A percentile compares a stretch with the other conserved stretches of the same genome.
Conservation (phyloP, 1,140 invertebrate genomes). For the Conus betulinus region DNA sequence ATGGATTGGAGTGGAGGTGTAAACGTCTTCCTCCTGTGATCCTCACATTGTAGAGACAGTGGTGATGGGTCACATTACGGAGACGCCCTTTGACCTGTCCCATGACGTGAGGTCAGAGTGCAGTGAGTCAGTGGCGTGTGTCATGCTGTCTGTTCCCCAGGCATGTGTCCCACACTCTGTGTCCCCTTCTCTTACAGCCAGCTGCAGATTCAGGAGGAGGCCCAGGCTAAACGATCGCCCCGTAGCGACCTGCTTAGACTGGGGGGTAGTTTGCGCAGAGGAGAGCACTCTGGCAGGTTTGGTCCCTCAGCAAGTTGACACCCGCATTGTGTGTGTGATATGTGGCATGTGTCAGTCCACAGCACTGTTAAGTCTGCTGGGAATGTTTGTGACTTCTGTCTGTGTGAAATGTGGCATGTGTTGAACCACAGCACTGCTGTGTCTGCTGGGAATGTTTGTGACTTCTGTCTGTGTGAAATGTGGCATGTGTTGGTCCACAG, state of each 20-base stretch:
- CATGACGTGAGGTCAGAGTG: too few species aligned
- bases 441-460: not conserved
- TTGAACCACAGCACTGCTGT: not conserved
- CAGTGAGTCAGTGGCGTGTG: too few species aligned
- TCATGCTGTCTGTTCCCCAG: too few species aligned
- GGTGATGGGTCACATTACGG: too few species aligned
- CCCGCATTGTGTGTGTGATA: not conserved
- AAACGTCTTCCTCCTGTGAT: too few species aligned
- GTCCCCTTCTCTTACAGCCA: not conserved
- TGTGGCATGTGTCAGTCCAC: not conserved
- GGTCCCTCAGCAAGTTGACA: not conserved
- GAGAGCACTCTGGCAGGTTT: not conserved
- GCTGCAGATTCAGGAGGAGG: slow-evolving; percentile 10
- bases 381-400: too few species aligned
- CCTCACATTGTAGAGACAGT: too few species aligned
- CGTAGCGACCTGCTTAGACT: not conserved
- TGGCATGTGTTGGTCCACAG: not conserved
- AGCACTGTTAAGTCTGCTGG: not conserved
- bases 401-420: not conserved
- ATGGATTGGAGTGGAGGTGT: too few species aligned
- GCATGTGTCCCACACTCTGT: not conserved
- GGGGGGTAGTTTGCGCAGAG: slow-evolving; percentile 12
- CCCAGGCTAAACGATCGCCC: not conserved
- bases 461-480: not conserved
- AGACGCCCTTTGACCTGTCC: too few species aligned